Percentiles rank a stretch among this genome's conserved stretches.
Evolutionary conservation across 2,888 invertebrate genomes (phyloP).

Genomic region (Cheilosia soror): DNA sequence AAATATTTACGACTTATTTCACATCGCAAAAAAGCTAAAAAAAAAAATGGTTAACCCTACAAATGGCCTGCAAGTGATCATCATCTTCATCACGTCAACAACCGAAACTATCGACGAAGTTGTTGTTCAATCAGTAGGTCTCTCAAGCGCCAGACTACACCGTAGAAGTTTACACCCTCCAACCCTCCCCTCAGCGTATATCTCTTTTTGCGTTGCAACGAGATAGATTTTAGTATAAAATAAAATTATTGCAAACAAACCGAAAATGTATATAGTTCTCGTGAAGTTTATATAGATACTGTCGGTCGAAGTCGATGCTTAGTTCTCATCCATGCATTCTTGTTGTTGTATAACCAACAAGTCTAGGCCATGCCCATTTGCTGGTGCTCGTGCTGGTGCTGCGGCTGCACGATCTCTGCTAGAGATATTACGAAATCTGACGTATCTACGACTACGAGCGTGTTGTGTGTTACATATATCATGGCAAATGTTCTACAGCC

Average conservation of each 20-base stretch:
- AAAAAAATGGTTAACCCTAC: conserved; percentile 31
- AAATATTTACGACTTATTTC: conserved; percentile 35
- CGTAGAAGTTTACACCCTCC: conserved; percentile 22
- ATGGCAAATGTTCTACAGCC: conserved; percentile 61
- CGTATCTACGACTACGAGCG: conserved; percentile 15
- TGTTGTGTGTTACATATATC: conserved; percentile 17
- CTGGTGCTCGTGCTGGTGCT: conserved; percentile 32
- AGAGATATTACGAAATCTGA: conserved; percentile 68
- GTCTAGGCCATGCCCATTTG: conserved; percentile 71
- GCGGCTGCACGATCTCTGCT: conserved; percentile 63
- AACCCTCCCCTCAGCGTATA: conserved; percentile 9
- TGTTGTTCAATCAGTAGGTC: conserved; percentile 30
- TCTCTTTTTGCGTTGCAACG: conserved; percentile 28
- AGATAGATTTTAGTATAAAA: conserved; percentile 44
- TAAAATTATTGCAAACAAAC: conserved; percentile 35
- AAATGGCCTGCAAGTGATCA: conserved; percentile 42
- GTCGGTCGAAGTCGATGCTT: conserved; percentile 4
- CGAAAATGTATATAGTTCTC: conserved; percentile 36
- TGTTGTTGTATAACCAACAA: conserved; percentile 62
- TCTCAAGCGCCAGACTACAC: conserved; percentile 25
- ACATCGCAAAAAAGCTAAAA: conserved; percentile 11
- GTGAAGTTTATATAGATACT: conserved; percentile 36
- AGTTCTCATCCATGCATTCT: conserved; percentile 61
- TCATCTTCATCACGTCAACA: conserved; percentile 38
- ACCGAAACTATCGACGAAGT: conserved; percentile 20